Percentiles rank a stretch among this genome's conserved stretches.
Conservation (phyloP, 1,140 invertebrate genomes). For the Drosophila nasuta region DNA sequence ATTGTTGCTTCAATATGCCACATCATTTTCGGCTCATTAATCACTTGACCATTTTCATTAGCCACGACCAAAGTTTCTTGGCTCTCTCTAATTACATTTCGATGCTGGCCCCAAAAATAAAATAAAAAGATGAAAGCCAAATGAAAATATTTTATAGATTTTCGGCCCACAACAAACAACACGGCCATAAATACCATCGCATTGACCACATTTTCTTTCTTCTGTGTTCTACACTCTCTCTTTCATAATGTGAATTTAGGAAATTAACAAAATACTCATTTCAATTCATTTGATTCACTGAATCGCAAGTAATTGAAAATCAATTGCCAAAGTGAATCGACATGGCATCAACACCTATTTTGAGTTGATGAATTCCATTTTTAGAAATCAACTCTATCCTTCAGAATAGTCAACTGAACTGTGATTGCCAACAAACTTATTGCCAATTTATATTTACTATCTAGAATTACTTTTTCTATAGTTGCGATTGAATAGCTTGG, state of each 20-base stretch:
- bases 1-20: conserved; percentile 76
- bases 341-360: neutral
- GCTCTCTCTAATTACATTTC: conserved; percentile 45
- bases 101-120: neutral
- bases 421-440: too few relatives aligned
- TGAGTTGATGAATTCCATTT: too few relatives aligned
- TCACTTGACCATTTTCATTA: conserved; percentile 72
- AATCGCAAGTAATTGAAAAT: conserved; percentile 35
- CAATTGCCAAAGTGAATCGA: conserved; percentile 4
- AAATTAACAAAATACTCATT: conserved; percentile 14
- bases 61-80: conserved; percentile 37
- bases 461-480: too few relatives aligned
- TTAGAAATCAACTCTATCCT: too few relatives aligned
- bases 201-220: conserved; percentile 1
- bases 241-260: neutral
- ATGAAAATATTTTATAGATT: conserved; percentile 56
- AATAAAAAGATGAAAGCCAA: conserved; percentile 41
- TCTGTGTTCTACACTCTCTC: too few relatives aligned
- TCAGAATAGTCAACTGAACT: too few relatives aligned
- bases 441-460: too few relatives aligned
- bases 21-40: conserved; percentile 82
- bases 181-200: conserved; percentile 16
- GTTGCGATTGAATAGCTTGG: too few relatives aligned
- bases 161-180: conserved; percentile 42
- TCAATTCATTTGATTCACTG: conserved; percentile 15